Base-by-base conservation (phyloP, 2,113 vertebrate genomes). In the Ellobius talpinus region DNA sequence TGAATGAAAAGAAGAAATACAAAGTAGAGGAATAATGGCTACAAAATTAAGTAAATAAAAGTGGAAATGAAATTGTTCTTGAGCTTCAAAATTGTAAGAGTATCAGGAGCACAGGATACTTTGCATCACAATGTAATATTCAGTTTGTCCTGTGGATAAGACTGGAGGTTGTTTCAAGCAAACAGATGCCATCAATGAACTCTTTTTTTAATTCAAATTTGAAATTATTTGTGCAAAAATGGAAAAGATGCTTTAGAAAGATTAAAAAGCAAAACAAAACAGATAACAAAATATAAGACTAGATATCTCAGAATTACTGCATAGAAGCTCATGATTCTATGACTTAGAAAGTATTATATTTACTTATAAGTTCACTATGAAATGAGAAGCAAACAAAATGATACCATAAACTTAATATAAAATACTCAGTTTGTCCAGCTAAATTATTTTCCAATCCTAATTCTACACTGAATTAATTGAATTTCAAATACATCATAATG, bases 181-280 rank as follows among this genome's bases (percentile, higher is more conserved):
- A 61, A 70, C 3, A 61, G 31, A 58, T 42, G 10, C 11, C 6
- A 5, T 52, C 17, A 29, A 0, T 82, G n/a, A 52, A 1, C 39
- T 63, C 42, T 7, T 1, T 90, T 90, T 1, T n/a, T 91, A 31
- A 85, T 14, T 94, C 17, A 55, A 21, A 63, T 93, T 42, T 72
- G 5, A 96, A 89, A 76, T 95, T 24, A 33, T 24, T 31, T 78
- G 7, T 14, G 45, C 45, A 78, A 87, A 66, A 94, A 76, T 91
- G 1, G 16, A 68, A 90, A 87, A 1, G 2, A 39, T 33, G 3
- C 11, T 72, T 89, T 74, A n/a, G 2, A 70, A 90, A 82, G 11
- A 87, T n/a, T 76, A 73, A 2, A 21, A 84, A 4, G 55, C 58
- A 58, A 21, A 19, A 58, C 52, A 52, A 2, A 52, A 52, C 50